Conservation (phyloP, 2,888 invertebrate species). For the Dascillus cervinus region DNA sequence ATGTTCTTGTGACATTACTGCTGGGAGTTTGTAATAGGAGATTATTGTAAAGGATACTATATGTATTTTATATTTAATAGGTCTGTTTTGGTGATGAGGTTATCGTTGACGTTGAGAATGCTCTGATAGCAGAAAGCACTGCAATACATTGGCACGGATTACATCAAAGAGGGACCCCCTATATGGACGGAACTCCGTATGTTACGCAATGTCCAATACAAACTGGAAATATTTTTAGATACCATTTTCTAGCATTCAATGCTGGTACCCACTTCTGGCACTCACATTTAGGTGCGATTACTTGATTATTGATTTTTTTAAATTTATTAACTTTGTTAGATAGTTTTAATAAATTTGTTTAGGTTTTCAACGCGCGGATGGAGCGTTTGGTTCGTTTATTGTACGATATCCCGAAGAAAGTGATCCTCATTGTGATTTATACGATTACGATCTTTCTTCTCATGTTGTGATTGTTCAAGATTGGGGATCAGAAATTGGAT, state of each 20-base stretch:
- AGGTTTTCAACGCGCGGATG: conserved; percentile 82
- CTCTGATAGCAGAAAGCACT: conserved; percentile 70
- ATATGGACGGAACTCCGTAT: conserved; percentile 84
- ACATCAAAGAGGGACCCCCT: conserved; percentile 69
- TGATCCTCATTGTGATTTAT: conserved; percentile 58
- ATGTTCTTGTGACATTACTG: too few relatives aligned
- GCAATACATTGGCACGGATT: conserved; percentile 91
- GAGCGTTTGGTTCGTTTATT: conserved; percentile 71
- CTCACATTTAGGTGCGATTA: conserved; percentile 52
- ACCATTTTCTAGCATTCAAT: conserved; percentile 64
- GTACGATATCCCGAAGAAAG: conserved; percentile 58
- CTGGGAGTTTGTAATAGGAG: too few relatives aligned
- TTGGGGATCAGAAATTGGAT: conserved; percentile 69
- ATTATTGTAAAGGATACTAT: too few relatives aligned
- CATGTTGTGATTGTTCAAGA: conserved; percentile 73
- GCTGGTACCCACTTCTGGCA: conserved; percentile 84
- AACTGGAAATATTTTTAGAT: conserved; percentile 68
- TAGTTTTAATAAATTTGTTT: conserved; percentile 4
- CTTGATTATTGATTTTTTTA: not conserved
- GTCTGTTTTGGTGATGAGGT: conserved; percentile 81
- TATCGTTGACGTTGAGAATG: conserved; percentile 75
- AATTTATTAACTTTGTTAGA: not conserved
- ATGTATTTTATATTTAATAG: too few relatives aligned
- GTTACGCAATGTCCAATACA: conserved; percentile 79
- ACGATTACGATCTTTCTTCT: conserved; percentile 71